These are phyloP conservation scores for Rhombomys opimus DNA, from an alignment of 2,113 vertebrate species.

Conservation along the genomic window DNA sequence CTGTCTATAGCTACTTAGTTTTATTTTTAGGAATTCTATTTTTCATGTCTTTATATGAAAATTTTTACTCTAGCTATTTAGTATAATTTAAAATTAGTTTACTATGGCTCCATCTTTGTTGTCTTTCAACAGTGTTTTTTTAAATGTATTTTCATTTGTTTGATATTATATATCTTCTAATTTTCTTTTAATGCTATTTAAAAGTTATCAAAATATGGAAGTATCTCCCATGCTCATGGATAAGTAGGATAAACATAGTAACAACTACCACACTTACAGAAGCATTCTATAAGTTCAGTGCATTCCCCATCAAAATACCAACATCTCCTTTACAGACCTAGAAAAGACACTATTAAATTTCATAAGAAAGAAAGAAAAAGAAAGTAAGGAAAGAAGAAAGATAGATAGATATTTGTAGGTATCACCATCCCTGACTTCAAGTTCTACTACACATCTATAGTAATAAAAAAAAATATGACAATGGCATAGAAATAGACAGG, in stretches of 20 bases:
- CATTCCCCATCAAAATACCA: not conserved
- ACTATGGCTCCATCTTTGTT: not conserved
- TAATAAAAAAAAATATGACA: not conserved
- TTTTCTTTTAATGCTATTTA: not conserved
- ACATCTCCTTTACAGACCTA: not conserved
- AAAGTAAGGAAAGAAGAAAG: too few species aligned
- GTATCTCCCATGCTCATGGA: not conserved
- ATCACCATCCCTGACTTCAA: not conserved
- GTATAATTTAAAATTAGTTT: not conserved
- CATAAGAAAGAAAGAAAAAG: not conserved
- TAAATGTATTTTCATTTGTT: not conserved
- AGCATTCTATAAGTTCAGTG: not conserved
- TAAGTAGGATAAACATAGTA: not conserved
- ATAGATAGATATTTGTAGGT: too few species aligned
- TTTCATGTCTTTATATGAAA: not conserved
- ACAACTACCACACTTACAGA: not conserved
- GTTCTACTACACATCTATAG: not conserved
- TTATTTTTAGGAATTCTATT: not conserved
- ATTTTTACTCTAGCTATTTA: not conserved
- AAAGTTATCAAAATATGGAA: not conserved
- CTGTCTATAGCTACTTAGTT: not conserved
- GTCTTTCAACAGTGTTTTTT: too few species aligned
- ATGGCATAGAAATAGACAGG: not conserved
- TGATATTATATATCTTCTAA: not conserved
- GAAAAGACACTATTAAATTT: not conserved